Evolutionary conservation across 2,797 vertebrate species (phyloP).

Genomic region (Threskiornis aethiopicus): DNA sequence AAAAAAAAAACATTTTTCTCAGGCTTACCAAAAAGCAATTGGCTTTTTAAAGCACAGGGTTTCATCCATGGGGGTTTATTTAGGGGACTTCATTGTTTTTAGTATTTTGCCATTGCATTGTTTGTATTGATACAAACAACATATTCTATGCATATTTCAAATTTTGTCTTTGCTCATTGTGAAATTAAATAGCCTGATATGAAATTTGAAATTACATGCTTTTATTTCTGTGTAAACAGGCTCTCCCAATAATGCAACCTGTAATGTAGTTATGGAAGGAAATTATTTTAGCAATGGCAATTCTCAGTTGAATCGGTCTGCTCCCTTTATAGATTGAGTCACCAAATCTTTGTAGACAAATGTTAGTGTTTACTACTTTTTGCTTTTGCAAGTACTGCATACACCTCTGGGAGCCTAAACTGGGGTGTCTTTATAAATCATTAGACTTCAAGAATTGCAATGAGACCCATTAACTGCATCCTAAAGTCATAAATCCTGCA

Average conservation of each 20-base stretch:
- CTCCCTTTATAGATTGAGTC: background rate
- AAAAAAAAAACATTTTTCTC: background rate
- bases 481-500: background rate
- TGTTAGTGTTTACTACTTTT: background rate
- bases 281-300: slow-evolving; percentile 27
- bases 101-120: background rate
- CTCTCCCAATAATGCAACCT: slow-evolving; percentile 7
- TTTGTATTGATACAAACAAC: background rate
- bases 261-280: background rate
- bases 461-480: background rate
- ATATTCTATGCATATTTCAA: background rate
- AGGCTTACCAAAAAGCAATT: slow-evolving; percentile 23
- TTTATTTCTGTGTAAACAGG: slow-evolving; percentile 26
- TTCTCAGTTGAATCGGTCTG: background rate
- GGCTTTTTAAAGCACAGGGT: slow-evolving; percentile 21
- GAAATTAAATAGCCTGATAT: slow-evolving; percentile 11
- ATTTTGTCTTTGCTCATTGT: background rate
- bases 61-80: background rate
- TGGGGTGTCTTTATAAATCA: background rate
- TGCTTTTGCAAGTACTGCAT: background rate
- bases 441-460: background rate
- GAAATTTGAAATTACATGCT: background rate
- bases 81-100: background rate
- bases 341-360: background rate
- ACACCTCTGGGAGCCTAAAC: background rate